Conservation (phyloP, 2,113 vertebrate species). For the Paralichthys olivaceus region DNA sequence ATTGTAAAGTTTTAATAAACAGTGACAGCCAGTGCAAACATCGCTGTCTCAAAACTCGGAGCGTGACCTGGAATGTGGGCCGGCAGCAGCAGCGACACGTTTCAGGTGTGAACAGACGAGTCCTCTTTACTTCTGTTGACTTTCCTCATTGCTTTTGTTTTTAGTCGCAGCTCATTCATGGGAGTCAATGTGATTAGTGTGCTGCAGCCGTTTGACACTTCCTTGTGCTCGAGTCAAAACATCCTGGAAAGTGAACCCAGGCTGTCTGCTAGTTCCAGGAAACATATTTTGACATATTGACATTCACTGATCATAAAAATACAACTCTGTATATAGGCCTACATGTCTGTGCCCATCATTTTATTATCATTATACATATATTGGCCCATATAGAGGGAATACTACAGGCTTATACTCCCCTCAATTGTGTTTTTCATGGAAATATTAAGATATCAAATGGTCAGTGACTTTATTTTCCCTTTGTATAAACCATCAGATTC, state of each 20-base stretch:
- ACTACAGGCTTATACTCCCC: no score
- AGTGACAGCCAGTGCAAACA: background rate
- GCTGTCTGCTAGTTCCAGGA: slow-evolving; percentile 1
- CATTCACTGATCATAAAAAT: background rate
- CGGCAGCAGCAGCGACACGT: background rate
- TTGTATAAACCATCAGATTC: no score
- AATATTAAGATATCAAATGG: no score
- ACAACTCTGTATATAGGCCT: background rate
- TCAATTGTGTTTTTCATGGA: no score
- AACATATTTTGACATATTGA: background rate
- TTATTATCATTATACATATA: no score
- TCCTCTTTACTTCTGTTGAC: background rate
- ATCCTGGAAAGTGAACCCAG: slow-evolving; percentile 26
- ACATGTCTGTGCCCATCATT: background rate
- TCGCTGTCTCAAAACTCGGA: background rate
- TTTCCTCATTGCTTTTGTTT: slow-evolving; percentile 4
- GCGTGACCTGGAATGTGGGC: slow-evolving; percentile 4
- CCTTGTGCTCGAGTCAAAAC: slow-evolving; percentile 13
- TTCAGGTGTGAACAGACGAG: slow-evolving; percentile 19
- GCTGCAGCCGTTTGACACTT: slow-evolving; percentile 3
- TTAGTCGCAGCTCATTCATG: background rate
- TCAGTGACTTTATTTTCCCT: no score
- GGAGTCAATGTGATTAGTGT: background rate
- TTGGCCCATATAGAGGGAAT: no score
- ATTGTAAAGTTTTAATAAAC: slow-evolving; percentile 7